A percentile compares a stretch with the other conserved stretches of the same genome.
Conservation (phyloP, 2,888 invertebrate species). For the Nephrocerus scutellatus region DNA sequence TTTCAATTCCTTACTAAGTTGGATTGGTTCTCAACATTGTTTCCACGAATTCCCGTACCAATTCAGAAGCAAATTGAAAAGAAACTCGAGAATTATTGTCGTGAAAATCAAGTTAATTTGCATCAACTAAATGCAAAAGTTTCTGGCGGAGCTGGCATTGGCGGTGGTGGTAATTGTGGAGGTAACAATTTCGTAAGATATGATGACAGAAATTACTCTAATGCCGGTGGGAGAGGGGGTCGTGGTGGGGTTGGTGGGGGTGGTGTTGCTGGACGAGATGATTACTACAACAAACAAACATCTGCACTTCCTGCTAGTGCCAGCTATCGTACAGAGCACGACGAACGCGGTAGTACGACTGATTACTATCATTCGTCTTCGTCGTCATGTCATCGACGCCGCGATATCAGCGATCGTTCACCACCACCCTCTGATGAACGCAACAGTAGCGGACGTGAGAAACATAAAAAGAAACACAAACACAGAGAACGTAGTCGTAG, state of each 20-base stretch:
- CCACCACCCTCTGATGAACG: constrained; percentile 28
- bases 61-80: constrained; percentile 88
- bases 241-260: constrained; percentile 32
- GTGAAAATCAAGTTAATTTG: constrained; percentile 46
- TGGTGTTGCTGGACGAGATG: constrained; percentile 23
- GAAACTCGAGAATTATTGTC: constrained; percentile 59
- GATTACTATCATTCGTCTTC: constrained; percentile 22
- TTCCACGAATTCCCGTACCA: constrained; percentile 97
- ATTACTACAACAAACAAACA: constrained; percentile 1
- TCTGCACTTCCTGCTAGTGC: constrained; percentile 14
- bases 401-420: constrained; percentile 30
- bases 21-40: constrained; percentile 98
- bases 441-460: constrained; percentile 33
- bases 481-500: constrained; percentile 39
- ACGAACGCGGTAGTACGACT: constrained; percentile 33
- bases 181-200: constrained; percentile 4
- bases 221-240: constrained; percentile 42
- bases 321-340: constrained; percentile 39
- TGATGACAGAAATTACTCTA: constrained; percentile 19
- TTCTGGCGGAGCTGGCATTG: constrained; percentile 8
- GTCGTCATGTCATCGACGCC: constrained; percentile 25
- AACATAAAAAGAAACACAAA: constrained; percentile 43
- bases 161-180: constrained; percentile 9
- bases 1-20: constrained; percentile 90
- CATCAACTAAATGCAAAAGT: constrained; percentile 30